These are phyloP conservation scores for Sapayoa aenigma DNA, from an alignment of 2,113 vertebrate species.

Conservation along the genomic window DNA sequence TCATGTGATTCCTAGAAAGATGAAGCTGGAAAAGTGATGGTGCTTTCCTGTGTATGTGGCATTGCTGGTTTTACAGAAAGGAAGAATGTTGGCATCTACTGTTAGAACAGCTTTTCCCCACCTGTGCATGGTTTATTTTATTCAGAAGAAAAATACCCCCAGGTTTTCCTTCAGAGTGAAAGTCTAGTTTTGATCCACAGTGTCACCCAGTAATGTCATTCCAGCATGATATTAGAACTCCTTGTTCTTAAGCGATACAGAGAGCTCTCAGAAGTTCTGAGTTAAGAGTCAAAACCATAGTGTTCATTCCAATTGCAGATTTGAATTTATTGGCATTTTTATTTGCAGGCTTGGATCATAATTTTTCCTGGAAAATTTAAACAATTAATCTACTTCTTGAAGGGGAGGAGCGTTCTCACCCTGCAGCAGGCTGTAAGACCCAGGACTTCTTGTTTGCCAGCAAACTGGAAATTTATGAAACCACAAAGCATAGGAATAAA, in stretches of 20 bases:
- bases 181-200: background rate
- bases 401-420: background rate
- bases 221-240: background rate
- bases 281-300: background rate
- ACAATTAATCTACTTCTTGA: background rate
- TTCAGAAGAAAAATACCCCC: background rate
- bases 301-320: background rate
- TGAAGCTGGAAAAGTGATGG: background rate
- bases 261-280: background rate
- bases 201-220: background rate
- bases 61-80: background rate
- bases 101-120: background rate
- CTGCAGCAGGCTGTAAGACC: background rate
- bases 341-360: background rate
- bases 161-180: constrained; percentile 4
- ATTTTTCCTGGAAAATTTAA: background rate
- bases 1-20: background rate
- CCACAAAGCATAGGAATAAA: background rate
- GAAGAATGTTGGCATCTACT: background rate
- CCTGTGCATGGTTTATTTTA: background rate
- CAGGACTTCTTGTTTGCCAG: background rate
- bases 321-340: background rate
- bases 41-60: background rate
- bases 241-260: background rate
- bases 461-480: background rate